Percentiles rank a stretch among this genome's conserved stretches.
phyloP scores from a whole-genome alignment of 1,140 invertebrate species.

The Diabrotica virgifera region DNA sequence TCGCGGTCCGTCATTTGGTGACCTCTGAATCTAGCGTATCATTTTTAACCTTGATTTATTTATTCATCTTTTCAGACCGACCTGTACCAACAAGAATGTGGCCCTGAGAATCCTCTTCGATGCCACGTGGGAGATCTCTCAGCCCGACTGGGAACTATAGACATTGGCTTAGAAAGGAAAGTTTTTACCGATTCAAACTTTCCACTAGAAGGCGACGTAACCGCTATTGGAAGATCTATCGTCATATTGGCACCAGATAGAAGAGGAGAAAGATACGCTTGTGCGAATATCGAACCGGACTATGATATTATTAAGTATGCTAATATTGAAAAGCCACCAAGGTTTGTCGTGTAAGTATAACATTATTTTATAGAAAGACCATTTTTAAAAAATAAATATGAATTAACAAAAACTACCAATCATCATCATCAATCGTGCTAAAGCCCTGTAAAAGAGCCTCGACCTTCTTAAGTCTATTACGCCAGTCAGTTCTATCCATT shows the following conservation, averaged over 20 bases:
- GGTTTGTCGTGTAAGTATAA: constrained; percentile 82
- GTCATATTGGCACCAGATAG: constrained; percentile 78
- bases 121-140: constrained; percentile 94
- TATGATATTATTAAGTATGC: constrained; percentile 88
- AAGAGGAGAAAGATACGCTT: constrained; percentile 72
- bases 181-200: constrained; percentile 86
- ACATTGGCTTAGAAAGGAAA: constrained; percentile 72
- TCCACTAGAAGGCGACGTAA: constrained; percentile 72
- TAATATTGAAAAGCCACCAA: constrained; percentile 80
- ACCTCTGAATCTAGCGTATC: too few species aligned
- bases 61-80: constrained; percentile 58
- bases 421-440: too few species aligned
- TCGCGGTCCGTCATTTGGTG: too few species aligned
- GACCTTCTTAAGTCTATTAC: too few species aligned
- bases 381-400: too few species aligned
- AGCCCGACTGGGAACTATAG: constrained; percentile 77
- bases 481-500: too few species aligned
- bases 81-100: constrained; percentile 83
- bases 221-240: constrained; percentile 80
- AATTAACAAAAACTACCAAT: too few species aligned
- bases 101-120: constrained; percentile 77
- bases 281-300: constrained; percentile 88
- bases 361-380: too few species aligned
- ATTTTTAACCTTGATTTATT: too few species aligned
- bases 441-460: too few species aligned